phyloP scores from a whole-genome alignment of 1,140 invertebrate species.

The fruit fly (Drosophila melanogaster) region DNA sequence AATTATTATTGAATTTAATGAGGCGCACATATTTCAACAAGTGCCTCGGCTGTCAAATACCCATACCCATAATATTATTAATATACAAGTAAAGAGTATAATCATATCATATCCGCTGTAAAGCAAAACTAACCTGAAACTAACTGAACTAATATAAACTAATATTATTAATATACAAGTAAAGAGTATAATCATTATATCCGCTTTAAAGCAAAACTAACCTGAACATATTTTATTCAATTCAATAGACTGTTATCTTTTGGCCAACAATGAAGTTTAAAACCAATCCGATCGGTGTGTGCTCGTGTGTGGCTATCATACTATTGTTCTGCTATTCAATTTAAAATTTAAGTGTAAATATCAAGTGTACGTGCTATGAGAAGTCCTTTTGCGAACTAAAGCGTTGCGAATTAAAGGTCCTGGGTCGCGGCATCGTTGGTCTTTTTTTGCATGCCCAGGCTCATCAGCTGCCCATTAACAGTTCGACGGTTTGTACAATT shows the following conservation, averaged over 20 bases:
- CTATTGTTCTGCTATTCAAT: not conserved
- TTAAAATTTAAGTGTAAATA: too few species aligned
- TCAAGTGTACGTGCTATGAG: constrained; percentile 5
- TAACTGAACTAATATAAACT: too few species aligned
- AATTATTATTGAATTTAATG: too few species aligned
- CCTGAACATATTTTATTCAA: not conserved
- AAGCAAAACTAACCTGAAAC: too few species aligned
- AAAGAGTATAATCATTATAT: too few species aligned
- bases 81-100: too few species aligned
- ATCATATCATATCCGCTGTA: too few species aligned
- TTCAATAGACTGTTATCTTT: not conserved
- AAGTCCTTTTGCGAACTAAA: constrained; percentile 2
- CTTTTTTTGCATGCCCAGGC: constrained; percentile 19
- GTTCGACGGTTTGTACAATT: constrained; percentile 12
- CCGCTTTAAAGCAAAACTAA: too few species aligned
- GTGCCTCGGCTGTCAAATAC: too few species aligned
- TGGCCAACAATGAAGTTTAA: not conserved
- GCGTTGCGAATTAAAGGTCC: constrained; percentile 28
- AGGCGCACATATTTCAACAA: too few species aligned
- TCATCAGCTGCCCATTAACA: constrained; percentile 25
- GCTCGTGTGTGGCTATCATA: not conserved
- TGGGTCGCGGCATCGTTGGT: constrained; percentile 24
- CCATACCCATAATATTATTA: too few species aligned
- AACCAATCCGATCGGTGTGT: not conserved
- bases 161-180: too few species aligned